phyloP scores from a whole-genome alignment of 2,888 invertebrate species.

The Pherbina coryleti region DNA sequence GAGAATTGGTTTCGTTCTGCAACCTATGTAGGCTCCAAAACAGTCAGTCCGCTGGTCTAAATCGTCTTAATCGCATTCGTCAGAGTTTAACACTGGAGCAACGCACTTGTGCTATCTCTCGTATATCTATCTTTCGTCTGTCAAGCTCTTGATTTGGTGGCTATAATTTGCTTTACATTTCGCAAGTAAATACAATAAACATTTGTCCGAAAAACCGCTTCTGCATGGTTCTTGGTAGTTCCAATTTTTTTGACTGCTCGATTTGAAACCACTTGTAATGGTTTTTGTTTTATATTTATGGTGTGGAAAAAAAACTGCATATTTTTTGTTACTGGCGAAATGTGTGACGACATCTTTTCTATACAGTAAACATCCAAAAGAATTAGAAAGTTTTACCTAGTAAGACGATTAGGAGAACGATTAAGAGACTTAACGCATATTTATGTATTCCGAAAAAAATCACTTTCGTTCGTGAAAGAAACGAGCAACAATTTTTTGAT shows the following conservation, averaged over 20 bases:
- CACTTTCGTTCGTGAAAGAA: no score
- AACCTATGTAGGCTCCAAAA: no score
- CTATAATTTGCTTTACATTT: background rate
- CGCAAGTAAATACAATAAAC: no score
- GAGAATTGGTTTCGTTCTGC: background rate
- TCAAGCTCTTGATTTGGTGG: background rate
- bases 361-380: no score
- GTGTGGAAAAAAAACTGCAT: no score
- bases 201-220: background rate
- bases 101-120: conserved; percentile 11
- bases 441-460: no score
- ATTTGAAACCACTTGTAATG: background rate
- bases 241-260: background rate
- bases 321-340: no score
- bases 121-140: background rate
- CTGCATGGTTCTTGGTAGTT: background rate
- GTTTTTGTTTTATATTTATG: background rate
- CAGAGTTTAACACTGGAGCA: background rate
- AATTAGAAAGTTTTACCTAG: no score
- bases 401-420: no score
- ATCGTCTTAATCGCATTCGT: background rate
- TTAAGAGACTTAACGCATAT: no score
- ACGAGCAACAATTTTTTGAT: no score
- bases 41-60: background rate
- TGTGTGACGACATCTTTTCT: no score